phyloP scores from a whole-genome alignment of 2,113 vertebrate species.

The Ctenomys sociabilis region DNA sequence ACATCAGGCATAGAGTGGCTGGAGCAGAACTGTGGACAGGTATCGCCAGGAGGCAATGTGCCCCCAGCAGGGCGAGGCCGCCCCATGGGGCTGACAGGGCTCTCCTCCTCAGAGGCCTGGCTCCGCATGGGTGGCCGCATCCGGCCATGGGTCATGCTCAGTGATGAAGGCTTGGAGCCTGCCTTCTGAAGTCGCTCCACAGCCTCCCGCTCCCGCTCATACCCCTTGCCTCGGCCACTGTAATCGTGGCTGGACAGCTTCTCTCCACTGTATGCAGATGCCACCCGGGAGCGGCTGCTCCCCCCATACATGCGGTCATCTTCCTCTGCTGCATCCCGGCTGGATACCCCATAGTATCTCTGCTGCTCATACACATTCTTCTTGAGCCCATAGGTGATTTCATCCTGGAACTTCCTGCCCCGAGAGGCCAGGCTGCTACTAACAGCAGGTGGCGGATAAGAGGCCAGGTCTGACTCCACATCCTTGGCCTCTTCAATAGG shows the following conservation, averaged over 20 bases:
- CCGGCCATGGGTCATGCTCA: constrained; percentile 88
- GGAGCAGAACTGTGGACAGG: constrained; percentile 96
- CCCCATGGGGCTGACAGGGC: constrained; percentile 94
- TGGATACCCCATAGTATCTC: constrained; percentile 93
- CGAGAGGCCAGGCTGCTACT: constrained; percentile 93
- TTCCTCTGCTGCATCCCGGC: constrained; percentile 92
- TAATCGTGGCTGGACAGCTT: constrained; percentile 92
- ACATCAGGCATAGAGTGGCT: constrained; percentile 99
- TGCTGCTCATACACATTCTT: constrained; percentile 97
- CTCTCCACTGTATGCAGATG: constrained; percentile 93
- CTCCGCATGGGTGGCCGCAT: constrained; percentile 93
- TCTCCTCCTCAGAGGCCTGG: constrained; percentile 97
- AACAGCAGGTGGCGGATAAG: constrained; percentile 91
- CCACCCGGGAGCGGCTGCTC: constrained; percentile 89
- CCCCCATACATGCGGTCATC: constrained; percentile 92
- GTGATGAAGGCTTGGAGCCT: constrained; percentile 87
- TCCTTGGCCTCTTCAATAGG: constrained; percentile 99
- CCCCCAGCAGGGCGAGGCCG: constrained; percentile 89
- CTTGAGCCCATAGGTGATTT: constrained; percentile 94
- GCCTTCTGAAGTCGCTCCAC: constrained; percentile 93
- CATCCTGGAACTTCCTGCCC: constrained; percentile 94
- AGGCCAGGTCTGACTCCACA: constrained; percentile 96
- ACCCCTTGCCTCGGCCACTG: constrained; percentile 93
- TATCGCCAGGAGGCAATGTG: constrained; percentile 90
- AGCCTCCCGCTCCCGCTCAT: constrained; percentile 90